phyloP scores from a whole-genome alignment of 2,888 invertebrate species.

The Spatulosminthurus flaviceps region DNA sequence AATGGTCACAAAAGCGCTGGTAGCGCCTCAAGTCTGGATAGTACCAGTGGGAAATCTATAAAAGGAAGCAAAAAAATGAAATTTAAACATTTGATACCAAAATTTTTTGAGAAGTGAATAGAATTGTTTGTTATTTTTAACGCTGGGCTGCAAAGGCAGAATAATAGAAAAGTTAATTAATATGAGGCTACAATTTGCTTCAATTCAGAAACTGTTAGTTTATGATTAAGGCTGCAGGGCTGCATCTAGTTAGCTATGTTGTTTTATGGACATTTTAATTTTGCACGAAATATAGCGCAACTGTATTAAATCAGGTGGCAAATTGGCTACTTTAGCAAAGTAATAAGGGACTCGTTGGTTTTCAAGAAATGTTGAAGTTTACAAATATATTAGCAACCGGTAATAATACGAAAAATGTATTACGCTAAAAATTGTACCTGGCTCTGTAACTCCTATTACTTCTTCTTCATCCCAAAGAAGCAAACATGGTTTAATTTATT shows the following conservation, averaged over 20 bases:
- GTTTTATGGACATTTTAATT: too few relatives aligned
- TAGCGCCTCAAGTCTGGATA: conserved; percentile 46
- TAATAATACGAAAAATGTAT: neutral
- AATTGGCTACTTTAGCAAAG: neutral
- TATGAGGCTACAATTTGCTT: too few relatives aligned
- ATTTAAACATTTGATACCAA: conserved; percentile 60
- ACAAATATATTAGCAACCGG: too few relatives aligned
- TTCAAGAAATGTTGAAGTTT: too few relatives aligned
- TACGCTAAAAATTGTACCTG: neutral
- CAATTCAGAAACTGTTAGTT: too few relatives aligned
- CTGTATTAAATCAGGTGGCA: too few relatives aligned
- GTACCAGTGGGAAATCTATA: conserved; percentile 47
- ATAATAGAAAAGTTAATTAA: neutral
- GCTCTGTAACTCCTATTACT: neutral
- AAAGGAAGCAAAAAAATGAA: conserved; percentile 57
- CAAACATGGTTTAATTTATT: neutral
- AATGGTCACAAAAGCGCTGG: neutral
- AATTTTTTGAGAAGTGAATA: conserved; percentile 59
- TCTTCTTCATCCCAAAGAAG: neutral
- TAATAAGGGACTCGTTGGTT: neutral
- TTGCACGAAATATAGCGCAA: too few relatives aligned
- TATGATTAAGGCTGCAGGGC: too few relatives aligned
- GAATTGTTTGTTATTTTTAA: conserved; percentile 30
- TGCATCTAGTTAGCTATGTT: too few relatives aligned
- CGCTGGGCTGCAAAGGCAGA: neutral